Evolutionary conservation across 2,113 vertebrate genomes (phyloP).

Genomic region (Dasyprocta punctata): DNA sequence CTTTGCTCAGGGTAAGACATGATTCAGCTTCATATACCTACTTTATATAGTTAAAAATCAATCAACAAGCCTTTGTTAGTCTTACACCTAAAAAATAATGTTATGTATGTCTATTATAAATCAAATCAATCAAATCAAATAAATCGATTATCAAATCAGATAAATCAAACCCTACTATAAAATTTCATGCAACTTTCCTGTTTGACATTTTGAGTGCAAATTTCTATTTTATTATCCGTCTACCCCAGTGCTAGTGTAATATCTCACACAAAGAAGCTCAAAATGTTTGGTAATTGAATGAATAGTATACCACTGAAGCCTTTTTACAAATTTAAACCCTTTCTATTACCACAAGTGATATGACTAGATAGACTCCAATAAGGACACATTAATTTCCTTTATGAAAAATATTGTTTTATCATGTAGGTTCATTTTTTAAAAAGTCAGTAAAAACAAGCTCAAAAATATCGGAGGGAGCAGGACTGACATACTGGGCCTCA

Average conservation of each 20-base stretch:
- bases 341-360: neutral
- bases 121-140: neutral
- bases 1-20: neutral
- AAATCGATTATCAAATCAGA: too few relatives aligned
- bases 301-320: neutral
- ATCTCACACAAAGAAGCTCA: neutral
- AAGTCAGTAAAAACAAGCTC: neutral
- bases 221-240: neutral
- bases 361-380: neutral
- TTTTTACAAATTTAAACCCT: neutral
- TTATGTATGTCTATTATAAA: neutral
- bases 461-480: neutral
- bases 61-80: neutral
- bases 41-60: slow-evolving; percentile 28
- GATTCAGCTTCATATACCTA: slow-evolving; percentile 7
- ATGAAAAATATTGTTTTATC: neutral
- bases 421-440: slow-evolving; percentile 18
- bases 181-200: neutral
- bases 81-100: slow-evolving; percentile 28
- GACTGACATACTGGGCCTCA: neutral
- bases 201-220: neutral
- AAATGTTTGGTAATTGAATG: slow-evolving; percentile 34
- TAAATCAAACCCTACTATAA: neutral
- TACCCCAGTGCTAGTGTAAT: neutral
- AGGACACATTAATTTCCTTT: neutral